These are phyloP conservation scores for Semicossyphus pulcher DNA, from an alignment of 2,113 vertebrate genomes.

Conservation along the genomic window DNA sequence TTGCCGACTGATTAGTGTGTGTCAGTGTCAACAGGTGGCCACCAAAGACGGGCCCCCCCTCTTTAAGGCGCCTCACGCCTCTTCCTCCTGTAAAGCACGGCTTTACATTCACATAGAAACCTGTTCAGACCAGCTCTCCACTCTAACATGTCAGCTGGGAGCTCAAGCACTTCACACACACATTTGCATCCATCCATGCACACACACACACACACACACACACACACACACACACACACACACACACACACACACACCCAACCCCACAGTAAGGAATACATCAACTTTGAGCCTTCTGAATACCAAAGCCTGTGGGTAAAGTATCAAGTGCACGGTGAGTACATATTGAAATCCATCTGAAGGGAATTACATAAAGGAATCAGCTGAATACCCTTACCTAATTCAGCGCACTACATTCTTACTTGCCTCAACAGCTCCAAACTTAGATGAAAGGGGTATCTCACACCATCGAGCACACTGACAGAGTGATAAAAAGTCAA, in stretches of 20 bases:
- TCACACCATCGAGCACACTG: not conserved
- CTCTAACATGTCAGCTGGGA: slow-evolving; percentile 61
- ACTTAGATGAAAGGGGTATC: not conserved
- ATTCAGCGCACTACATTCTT: slow-evolving; percentile 37
- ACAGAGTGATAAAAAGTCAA: slow-evolving; percentile 26
- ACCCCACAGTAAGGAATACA: slow-evolving; percentile 32
- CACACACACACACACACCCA: slow-evolving; percentile 31
- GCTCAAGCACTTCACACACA: slow-evolving; percentile 35
- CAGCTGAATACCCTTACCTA: slow-evolving; percentile 60
- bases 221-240: slow-evolving; percentile 20
- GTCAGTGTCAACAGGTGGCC: slow-evolving; percentile 84
- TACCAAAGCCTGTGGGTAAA: slow-evolving; percentile 42
- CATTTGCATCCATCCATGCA: slow-evolving; percentile 11
- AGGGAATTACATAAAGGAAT: slow-evolving; percentile 32
- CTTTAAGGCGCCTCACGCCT: slow-evolving; percentile 71
- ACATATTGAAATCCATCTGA: slow-evolving; percentile 46
- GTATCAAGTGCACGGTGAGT: slow-evolving; percentile 43
- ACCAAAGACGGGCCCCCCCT: slow-evolving; percentile 69
- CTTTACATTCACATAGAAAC: slow-evolving; percentile 70
- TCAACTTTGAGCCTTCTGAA: slow-evolving; percentile 46
- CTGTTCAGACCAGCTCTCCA: slow-evolving; percentile 79
- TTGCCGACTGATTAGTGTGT: slow-evolving; percentile 83
- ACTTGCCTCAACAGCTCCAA: slow-evolving; percentile 72
- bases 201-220: slow-evolving; percentile 30
- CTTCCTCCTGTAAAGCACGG: slow-evolving; percentile 69